These are phyloP conservation scores for Malurus cyaneus DNA, from an alignment of 2,113 vertebrate genomes.

Conservation along the genomic window DNA sequence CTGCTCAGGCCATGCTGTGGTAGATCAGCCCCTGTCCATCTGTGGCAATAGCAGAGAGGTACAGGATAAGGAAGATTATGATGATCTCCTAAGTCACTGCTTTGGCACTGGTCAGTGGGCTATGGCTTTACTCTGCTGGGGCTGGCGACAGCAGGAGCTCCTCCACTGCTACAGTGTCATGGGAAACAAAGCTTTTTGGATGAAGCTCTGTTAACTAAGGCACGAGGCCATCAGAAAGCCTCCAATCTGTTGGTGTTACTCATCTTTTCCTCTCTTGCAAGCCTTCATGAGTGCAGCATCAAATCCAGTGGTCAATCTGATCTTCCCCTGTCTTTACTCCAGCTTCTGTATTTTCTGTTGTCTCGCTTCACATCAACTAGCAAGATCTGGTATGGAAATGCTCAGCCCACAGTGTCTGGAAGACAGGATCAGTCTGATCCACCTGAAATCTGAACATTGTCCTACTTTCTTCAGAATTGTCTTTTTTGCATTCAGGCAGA, in stretches of 20 bases:
- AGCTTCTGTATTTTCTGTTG: neutral
- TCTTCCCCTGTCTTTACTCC: neutral
- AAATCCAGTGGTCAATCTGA: neutral
- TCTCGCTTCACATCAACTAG: neutral
- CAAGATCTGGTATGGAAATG: neutral
- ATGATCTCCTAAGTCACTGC: constrained; percentile 23
- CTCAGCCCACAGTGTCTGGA: neutral
- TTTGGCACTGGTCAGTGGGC: neutral
- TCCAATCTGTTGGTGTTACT: neutral
- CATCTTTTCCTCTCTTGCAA: neutral
- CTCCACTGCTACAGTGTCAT: neutral
- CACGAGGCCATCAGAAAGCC: neutral
- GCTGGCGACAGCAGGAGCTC: neutral
- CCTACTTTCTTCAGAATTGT: neutral
- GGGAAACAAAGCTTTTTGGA: neutral
- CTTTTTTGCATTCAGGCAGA: neutral
- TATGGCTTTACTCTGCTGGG: neutral
- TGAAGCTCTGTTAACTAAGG: neutral
- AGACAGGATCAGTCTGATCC: neutral
- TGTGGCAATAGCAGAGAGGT: neutral
- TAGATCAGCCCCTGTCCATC: constrained; percentile 34
- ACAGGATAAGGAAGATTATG: constrained; percentile 33
- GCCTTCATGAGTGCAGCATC: neutral
- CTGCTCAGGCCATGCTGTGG: neutral
- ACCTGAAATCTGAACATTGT: neutral